Percentiles rank a stretch among this genome's conserved stretches.
Conservation (phyloP, 2,888 invertebrate species). For the Cotesia congregata region DNA sequence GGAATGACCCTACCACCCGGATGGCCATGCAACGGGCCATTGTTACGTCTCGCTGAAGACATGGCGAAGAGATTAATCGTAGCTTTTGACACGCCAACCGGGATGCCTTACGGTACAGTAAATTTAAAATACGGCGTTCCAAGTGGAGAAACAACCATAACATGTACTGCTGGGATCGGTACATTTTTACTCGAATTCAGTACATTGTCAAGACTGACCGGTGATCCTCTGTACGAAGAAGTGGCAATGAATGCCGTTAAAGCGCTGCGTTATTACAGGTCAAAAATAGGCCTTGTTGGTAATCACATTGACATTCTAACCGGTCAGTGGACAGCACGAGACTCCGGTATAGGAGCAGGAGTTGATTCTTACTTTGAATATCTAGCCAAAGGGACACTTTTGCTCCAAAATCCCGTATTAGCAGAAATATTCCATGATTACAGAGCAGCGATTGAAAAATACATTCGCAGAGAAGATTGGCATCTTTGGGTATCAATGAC, state of each 20-base stretch:
- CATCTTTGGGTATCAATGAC: constrained; percentile 99
- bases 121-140: constrained; percentile 94
- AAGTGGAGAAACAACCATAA: constrained; percentile 93
- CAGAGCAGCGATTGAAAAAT: constrained; percentile 83
- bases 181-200: constrained; percentile 98
- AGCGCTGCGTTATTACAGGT: constrained; percentile 88
- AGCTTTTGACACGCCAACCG: constrained; percentile 90
- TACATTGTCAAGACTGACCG: constrained; percentile 91
- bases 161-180: constrained; percentile 98
- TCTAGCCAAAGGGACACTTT: constrained; percentile 93
- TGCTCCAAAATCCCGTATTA: constrained; percentile 91
- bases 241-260: constrained; percentile 93
- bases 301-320: constrained; percentile 97
- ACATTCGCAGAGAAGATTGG: constrained; percentile 96
- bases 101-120: constrained; percentile 99
- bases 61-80: constrained; percentile 92
- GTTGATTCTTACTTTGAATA: constrained; percentile 99
- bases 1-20: constrained; percentile 88
- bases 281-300: constrained; percentile 90
- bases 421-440: constrained; percentile 92
- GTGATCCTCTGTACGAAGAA: constrained; percentile 95
- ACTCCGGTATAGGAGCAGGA: constrained; percentile 96
- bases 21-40: constrained; percentile 98
- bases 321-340: constrained; percentile 97
- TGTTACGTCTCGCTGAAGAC: constrained; percentile 93